These are phyloP conservation scores for Sebastes iracundus DNA, from an alignment of 2,797 vertebrate species.

Conservation along the genomic window DNA sequence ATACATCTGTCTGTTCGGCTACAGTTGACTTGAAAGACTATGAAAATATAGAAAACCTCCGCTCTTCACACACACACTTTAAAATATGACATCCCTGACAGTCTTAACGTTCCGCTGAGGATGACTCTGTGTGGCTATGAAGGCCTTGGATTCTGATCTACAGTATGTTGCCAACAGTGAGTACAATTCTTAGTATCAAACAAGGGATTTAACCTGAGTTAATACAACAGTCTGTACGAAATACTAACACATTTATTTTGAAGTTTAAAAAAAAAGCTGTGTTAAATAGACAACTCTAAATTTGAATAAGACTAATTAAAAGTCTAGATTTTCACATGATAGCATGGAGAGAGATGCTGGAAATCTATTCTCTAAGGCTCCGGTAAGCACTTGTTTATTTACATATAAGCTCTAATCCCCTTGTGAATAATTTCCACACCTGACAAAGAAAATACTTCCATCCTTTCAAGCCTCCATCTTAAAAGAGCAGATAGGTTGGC, in stretches of 20 bases:
- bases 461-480: constrained; percentile 18
- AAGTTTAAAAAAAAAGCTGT: constrained; percentile 48
- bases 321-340: constrained; percentile 38
- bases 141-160: constrained; percentile 55
- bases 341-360: constrained; percentile 46
- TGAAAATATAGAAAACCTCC: constrained; percentile 25
- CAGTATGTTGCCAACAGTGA: constrained; percentile 45
- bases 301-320: constrained; percentile 34
- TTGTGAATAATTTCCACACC: constrained; percentile 16
- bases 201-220: constrained; percentile 74
- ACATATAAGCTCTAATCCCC: constrained; percentile 58
- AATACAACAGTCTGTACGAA: constrained; percentile 71
- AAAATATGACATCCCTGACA: constrained; percentile 38
- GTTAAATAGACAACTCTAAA: constrained; percentile 47
- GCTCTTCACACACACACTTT: not conserved
- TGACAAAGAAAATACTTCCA: constrained; percentile 17
- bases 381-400: constrained; percentile 64
- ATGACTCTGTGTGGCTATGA: constrained; percentile 25
- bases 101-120: constrained; percentile 11
- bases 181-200: constrained; percentile 59
- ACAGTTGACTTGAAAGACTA: constrained; percentile 31
- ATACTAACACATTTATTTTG: constrained; percentile 48
- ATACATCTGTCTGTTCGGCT: constrained; percentile 33
- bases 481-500: constrained; percentile 24
- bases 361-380: constrained; percentile 54